phyloP scores from a whole-genome alignment of 1,140 invertebrate genomes.

The Paraescarpia echinospica region DNA sequence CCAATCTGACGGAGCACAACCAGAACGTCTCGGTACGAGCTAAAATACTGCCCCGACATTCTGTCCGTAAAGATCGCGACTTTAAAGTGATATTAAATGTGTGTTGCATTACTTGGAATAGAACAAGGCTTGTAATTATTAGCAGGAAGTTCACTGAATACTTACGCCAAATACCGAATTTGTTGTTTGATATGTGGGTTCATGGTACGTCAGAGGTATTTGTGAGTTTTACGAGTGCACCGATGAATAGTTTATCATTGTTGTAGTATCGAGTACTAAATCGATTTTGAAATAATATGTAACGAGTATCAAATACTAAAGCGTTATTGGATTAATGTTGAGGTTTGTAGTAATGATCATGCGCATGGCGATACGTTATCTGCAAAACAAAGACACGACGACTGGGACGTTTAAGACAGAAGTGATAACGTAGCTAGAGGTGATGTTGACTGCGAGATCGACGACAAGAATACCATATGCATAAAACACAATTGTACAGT shows the following conservation, averaged over 20 bases:
- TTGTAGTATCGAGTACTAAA: not conserved
- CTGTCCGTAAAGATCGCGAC: not conserved
- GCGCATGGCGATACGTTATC: no score
- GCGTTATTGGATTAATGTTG: not conserved
- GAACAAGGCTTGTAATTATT: no score
- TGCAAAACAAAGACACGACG: not conserved
- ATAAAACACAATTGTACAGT: not conserved
- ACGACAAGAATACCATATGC: not conserved
- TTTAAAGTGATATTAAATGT: no score
- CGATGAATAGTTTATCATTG: conserved; percentile 10
- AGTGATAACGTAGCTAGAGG: no score
- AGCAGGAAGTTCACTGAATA: no score
- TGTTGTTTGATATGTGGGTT: not conserved
- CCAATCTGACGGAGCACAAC: conserved; percentile 29
- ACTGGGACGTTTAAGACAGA: not conserved
- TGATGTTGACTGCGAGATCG: no score
- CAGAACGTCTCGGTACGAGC: conserved; percentile 12
- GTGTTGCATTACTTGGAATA: no score
- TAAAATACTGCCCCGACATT: not conserved
- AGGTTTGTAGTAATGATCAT: no score
- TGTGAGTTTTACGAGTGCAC: not conserved
- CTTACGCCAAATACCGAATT: no score
- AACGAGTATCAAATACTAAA: not conserved
- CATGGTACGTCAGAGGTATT: not conserved
- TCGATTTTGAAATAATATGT: not conserved